phyloP scores from a whole-genome alignment of 2,797 vertebrate genomes.

The Sebastes cheni region DNA sequence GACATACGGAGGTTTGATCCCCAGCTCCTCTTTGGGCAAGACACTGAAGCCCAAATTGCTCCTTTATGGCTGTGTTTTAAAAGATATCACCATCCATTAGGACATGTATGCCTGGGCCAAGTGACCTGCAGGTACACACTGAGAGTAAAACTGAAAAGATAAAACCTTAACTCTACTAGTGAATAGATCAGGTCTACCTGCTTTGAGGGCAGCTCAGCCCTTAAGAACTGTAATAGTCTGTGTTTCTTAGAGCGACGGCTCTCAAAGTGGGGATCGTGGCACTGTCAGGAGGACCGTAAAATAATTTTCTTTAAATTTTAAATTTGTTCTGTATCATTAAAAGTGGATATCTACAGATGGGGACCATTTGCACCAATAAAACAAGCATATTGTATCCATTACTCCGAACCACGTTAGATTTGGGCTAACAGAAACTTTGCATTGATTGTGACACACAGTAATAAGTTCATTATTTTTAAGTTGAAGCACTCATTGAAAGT shows the following conservation, averaged over 20 bases:
- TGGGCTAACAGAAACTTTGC: too few relatives aligned
- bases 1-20: background rate
- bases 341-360: too few relatives aligned
- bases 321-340: too few relatives aligned
- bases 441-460: too few relatives aligned
- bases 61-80: background rate
- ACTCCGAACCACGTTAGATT: too few relatives aligned
- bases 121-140: background rate
- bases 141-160: background rate
- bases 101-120: background rate
- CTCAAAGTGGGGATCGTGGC: rapidly evolving
- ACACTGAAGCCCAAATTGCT: too few relatives aligned
- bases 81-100: background rate
- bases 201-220: background rate
- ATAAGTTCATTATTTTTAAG: too few relatives aligned
- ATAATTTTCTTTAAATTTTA: too few relatives aligned
- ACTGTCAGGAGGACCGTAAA: rapidly evolving
- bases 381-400: too few relatives aligned
- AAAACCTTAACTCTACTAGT: background rate
- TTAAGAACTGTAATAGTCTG: background rate
- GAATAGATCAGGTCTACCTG: background rate
- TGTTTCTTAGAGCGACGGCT: background rate
- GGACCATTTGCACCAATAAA: too few relatives aligned
- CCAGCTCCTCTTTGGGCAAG: background rate
- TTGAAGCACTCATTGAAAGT: too few relatives aligned